Evolutionary conservation across 2,113 vertebrate species (phyloP).

Genomic region (Proteles cristata): DNA sequence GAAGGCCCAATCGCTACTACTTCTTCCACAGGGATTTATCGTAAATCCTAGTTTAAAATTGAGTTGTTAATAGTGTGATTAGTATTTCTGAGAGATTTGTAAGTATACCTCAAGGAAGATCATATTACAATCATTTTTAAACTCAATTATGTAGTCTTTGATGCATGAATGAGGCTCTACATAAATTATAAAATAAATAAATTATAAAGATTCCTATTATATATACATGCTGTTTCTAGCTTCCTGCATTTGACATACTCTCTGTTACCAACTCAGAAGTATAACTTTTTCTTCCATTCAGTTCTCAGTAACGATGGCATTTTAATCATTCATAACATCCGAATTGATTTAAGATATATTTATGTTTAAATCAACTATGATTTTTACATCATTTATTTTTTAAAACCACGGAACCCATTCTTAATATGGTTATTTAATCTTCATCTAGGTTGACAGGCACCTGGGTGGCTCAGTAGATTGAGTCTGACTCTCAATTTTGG

Average conservation of each 20-base stretch:
- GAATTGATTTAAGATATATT: not conserved
- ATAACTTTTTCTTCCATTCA: not conserved
- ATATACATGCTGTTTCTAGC: constrained; percentile 31
- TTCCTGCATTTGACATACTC: constrained; percentile 62
- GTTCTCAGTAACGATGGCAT: not conserved
- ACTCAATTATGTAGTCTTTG: constrained; percentile 59
- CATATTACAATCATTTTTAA: constrained; percentile 69
- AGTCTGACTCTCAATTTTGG: too few relatives aligned
- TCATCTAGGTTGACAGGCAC: not conserved
- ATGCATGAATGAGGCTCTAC: constrained; percentile 71
- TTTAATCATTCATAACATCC: not conserved
- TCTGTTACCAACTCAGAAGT: constrained; percentile 15
- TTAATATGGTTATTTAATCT: not conserved
- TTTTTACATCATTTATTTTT: not conserved
- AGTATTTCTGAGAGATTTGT: constrained; percentile 57
- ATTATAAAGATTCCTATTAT: constrained; percentile 68
- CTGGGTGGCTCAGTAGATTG: too few relatives aligned
- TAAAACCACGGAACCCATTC: not conserved
- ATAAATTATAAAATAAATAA: constrained; percentile 83
- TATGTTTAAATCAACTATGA: not conserved
- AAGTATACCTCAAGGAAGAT: constrained; percentile 57
- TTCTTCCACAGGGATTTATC: not conserved
- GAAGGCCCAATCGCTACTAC: not conserved
- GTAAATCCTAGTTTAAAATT: not conserved
- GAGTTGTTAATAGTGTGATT: constrained; percentile 47